Conservation (phyloP, 1,140 invertebrate genomes). For the Tenebrio molitor region DNA sequence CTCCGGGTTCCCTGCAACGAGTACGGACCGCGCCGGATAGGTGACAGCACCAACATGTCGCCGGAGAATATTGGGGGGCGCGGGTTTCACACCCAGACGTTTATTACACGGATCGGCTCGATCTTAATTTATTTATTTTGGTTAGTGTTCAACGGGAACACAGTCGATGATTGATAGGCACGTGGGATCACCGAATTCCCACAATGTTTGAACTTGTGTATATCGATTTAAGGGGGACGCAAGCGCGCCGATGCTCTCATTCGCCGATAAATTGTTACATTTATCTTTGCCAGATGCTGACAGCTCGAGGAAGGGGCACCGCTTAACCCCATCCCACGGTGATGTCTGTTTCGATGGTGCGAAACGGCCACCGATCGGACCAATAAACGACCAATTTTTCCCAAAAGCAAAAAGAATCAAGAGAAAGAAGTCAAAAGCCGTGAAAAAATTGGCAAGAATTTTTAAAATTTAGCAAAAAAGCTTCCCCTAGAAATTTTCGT, state of each 20-base stretch:
- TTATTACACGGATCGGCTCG: constrained; percentile 1
- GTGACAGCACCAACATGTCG: constrained; percentile 37
- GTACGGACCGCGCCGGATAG: constrained; percentile 22
- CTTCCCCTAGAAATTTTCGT: too few species aligned
- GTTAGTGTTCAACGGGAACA: not conserved
- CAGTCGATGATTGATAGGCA: constrained; percentile 26
- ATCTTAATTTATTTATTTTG: constrained; percentile 16
- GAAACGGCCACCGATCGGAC: too few species aligned
- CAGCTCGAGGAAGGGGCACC: constrained; percentile 35
- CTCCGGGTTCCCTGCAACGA: not conserved
- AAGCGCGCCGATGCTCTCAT: constrained; percentile 35
- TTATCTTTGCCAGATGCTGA: constrained; percentile 45
- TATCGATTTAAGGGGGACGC: constrained; percentile 41
- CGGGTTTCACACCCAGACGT: not conserved
- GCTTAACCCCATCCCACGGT: constrained; percentile 26
- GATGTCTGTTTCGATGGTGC: constrained; percentile 13
- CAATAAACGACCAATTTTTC: too few species aligned
- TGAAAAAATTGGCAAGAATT: too few species aligned
- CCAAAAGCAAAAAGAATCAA: too few species aligned
- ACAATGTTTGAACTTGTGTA: constrained; percentile 32
- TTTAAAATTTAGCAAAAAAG: too few species aligned
- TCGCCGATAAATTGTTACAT: constrained; percentile 43
- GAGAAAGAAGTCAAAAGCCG: too few species aligned
- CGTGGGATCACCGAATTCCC: constrained; percentile 12
- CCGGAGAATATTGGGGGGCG: not conserved